Percentiles rank a stretch among this genome's conserved stretches.
Conservation (phyloP, 1,140 invertebrate species). For the Ylistrum balloti region DNA sequence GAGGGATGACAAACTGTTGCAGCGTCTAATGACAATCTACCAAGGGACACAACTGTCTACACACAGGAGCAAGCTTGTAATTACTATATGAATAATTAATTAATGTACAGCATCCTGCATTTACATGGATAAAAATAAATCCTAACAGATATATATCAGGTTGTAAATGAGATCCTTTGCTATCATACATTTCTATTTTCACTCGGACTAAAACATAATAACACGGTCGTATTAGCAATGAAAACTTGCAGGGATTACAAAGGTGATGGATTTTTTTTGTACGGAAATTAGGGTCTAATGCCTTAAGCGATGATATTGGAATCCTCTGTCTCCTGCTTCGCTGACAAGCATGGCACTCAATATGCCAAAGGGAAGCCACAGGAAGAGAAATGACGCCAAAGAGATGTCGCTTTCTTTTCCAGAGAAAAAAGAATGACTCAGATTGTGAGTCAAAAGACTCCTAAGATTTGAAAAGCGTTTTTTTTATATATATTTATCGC, state of each 20-base stretch:
- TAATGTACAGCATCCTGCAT: neutral
- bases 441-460: conserved; percentile 22
- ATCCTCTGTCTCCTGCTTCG: conserved; percentile 2
- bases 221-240: neutral
- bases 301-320: neutral
- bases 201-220: neutral
- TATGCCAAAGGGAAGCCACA: conserved; percentile 29
- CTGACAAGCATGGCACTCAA: conserved; percentile 32
- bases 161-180: neutral
- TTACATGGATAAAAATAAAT: neutral
- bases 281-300: conserved; percentile 25
- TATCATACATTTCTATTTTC: neutral
- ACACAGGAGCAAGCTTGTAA: neutral
- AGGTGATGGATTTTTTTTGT: conserved; percentile 39
- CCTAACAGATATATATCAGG: neutral
- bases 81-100: conserved; percentile 31
- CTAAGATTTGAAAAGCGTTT: neutral
- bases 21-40: neutral
- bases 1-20: conserved; percentile 1
- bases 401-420: conserved; percentile 26
- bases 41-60: neutral
- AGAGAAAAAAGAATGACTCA: conserved; percentile 34
- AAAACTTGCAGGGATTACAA: conserved; percentile 5
- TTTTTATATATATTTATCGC: neutral
- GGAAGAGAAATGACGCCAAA: conserved; percentile 32